phyloP scores from a whole-genome alignment of 2,797 vertebrate species.

The Tolypeutes matacus region DNA sequence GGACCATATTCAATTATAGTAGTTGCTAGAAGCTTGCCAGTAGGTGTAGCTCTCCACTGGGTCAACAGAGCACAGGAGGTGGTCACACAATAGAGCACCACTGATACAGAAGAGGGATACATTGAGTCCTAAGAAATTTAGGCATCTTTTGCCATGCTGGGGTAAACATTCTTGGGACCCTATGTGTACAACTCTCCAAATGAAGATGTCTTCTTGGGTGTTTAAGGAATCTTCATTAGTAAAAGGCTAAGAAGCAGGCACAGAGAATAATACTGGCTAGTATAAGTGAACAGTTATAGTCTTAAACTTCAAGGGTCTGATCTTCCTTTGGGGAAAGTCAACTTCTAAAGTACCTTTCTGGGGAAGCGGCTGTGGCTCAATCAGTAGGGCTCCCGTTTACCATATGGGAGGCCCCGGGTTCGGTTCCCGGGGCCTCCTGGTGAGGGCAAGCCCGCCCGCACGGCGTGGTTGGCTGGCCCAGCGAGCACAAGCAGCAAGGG shows the following conservation, averaged over 20 bases:
- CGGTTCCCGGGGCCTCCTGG: too few relatives aligned
- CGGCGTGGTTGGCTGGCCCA: too few relatives aligned
- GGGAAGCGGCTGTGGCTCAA: too few relatives aligned
- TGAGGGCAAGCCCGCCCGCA: too few relatives aligned
- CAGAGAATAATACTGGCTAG: not conserved
- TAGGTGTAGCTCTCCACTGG: not conserved
- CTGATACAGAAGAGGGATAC: not conserved
- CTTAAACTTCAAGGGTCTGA: not conserved
- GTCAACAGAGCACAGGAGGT: not conserved
- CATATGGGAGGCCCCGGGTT: too few relatives aligned
- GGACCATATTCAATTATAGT: not conserved
- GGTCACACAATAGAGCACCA: not conserved
- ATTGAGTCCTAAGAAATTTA: not conserved
- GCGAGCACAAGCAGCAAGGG: too few relatives aligned
- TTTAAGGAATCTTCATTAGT: not conserved
- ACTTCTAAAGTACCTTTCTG: too few relatives aligned
- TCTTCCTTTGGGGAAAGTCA: not conserved
- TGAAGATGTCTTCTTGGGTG: not conserved
- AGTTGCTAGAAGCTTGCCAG: not conserved
- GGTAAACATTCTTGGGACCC: not conserved
- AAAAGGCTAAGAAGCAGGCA: not conserved
- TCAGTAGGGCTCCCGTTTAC: too few relatives aligned
- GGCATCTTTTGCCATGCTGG: not conserved
- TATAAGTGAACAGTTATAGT: not conserved
- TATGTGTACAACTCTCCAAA: not conserved